These are phyloP conservation scores for Odontophorus gujanensis DNA, from an alignment of 2,113 vertebrate species.

Conservation along the genomic window DNA sequence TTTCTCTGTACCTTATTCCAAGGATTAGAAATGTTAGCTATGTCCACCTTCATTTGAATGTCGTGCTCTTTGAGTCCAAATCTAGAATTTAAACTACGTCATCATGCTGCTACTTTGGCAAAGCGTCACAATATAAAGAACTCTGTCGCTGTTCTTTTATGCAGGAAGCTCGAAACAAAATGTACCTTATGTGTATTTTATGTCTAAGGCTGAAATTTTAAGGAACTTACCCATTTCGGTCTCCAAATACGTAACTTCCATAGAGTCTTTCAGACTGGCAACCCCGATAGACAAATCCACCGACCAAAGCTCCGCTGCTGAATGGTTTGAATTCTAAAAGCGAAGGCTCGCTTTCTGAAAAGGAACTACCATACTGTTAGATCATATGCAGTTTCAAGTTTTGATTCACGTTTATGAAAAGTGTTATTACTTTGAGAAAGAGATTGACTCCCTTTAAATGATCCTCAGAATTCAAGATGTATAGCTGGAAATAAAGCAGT, in stretches of 20 bases:
- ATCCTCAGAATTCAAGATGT: neutral
- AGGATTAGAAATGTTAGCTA: neutral
- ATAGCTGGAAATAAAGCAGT: neutral
- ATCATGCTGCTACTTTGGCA: neutral
- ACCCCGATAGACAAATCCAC: slow-evolving; percentile 96
- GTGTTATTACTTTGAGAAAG: neutral
- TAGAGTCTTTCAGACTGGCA: slow-evolving; percentile 96
- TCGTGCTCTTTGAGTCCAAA: neutral
- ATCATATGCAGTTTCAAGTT: slow-evolving; percentile 38
- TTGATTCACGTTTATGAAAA: neutral
- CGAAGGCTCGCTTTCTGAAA: slow-evolving; percentile 92
- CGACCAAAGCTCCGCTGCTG: slow-evolving; percentile 88
- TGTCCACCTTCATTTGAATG: neutral
- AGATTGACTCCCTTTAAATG: neutral
- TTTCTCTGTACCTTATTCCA: neutral
- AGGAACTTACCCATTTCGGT: slow-evolving; percentile 90
- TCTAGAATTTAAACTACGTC: neutral
- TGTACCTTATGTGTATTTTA: neutral
- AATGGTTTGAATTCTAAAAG: slow-evolving; percentile 93
- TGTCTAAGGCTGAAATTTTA: neutral
- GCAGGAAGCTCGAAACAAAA: neutral
- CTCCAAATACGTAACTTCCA: slow-evolving; percentile 96
- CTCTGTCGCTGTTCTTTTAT: neutral
- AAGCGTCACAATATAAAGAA: neutral
- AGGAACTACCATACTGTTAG: slow-evolving; percentile 74